Conservation (phyloP, 2,888 invertebrate genomes). For the Resseliella maxima region DNA sequence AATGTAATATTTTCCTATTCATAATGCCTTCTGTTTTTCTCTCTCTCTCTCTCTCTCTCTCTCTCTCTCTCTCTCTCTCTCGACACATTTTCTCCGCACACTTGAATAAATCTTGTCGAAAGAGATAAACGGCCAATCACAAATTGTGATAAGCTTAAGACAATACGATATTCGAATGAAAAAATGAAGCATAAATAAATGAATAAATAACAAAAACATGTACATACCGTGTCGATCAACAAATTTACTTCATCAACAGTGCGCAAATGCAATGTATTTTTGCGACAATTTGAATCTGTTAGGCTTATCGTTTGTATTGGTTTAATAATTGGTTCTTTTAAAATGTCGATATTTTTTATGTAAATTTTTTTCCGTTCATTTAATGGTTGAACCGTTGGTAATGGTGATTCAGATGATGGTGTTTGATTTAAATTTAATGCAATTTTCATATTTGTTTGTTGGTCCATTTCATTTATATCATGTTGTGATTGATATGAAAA, state of each 20-base stretch:
- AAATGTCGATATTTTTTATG: slow-evolving; percentile 66
- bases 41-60: no score
- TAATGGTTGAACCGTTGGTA: neutral
- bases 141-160: no score
- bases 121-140: no score
- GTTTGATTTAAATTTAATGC: neutral
- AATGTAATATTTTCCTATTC: neutral
- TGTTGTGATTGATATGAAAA: neutral
- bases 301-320: slow-evolving; percentile 58
- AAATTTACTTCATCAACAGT: slow-evolving; percentile 67
- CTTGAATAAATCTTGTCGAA: no score
- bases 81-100: no score
- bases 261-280: slow-evolving; percentile 64
- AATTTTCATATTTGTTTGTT: neutral
- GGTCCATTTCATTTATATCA: neutral
- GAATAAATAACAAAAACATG: neutral
- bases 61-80: no score
- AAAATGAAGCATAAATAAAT: neutral
- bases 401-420: neutral
- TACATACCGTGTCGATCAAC: slow-evolving; percentile 65
- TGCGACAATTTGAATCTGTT: slow-evolving; percentile 18
- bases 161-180: neutral
- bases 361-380: slow-evolving; percentile 63
- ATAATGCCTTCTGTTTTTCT: no score
- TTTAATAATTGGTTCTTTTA: slow-evolving; percentile 64